These are phyloP conservation scores for Coelinius sp. DNA, from an alignment of 2,888 invertebrate genomes.

Conservation along the genomic window DNA sequence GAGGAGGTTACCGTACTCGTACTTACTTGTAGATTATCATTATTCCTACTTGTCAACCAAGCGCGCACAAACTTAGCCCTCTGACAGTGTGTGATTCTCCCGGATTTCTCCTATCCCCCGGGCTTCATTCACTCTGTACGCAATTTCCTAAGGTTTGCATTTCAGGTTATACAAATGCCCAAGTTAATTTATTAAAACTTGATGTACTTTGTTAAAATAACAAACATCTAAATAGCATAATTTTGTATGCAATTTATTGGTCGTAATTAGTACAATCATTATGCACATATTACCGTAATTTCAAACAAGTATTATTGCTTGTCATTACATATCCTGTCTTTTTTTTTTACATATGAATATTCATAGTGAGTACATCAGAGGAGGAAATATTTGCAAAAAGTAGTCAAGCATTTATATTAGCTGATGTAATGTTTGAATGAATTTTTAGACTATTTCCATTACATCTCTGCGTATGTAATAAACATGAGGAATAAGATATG, in stretches of 20 bases:
- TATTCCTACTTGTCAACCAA: conserved; percentile 56
- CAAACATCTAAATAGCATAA: background rate
- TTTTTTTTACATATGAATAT: background rate
- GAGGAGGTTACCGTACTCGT: conserved; percentile 63
- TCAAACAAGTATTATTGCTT: conserved; percentile 1
- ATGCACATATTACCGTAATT: background rate
- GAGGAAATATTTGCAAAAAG: background rate
- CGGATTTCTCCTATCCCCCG: background rate
- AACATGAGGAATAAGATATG: conserved; percentile 13
- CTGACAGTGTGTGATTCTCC: conserved; percentile 10
- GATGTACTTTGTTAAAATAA: background rate
- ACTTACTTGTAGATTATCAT: conserved; percentile 64
- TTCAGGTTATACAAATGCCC: background rate
- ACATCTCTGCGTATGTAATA: background rate
- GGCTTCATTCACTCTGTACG: conserved; percentile 10
- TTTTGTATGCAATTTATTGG: background rate
- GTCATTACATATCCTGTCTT: background rate
- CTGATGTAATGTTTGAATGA: conserved; percentile 12
- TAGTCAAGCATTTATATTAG: background rate
- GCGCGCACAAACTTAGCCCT: conserved; percentile 27
- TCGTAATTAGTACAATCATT: background rate
- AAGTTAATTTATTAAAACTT: background rate
- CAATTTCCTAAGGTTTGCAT: background rate
- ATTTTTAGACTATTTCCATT: conserved; percentile 9
- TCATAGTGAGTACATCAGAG: background rate